Evolutionary conservation across 2,113 vertebrate genomes (phyloP).

Genomic region (Ceuthmochares aereus): DNA sequence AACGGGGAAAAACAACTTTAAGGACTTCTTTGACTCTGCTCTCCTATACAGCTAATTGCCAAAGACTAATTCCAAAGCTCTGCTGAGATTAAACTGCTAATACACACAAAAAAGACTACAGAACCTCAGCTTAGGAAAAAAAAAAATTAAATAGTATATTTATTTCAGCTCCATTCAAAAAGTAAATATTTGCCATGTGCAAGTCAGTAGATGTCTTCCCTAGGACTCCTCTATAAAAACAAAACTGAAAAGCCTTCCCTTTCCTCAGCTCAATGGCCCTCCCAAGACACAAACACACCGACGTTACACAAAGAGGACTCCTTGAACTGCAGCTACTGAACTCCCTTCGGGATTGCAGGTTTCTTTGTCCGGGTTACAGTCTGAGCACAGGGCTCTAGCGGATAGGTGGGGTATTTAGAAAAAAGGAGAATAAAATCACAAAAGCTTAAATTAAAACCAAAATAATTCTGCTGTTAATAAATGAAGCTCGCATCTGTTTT

Average conservation of each 20-base stretch:
- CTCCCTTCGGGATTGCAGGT: not conserved
- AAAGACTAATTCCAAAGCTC: not conserved
- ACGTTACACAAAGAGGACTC: not conserved
- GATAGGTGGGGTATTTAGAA: not conserved
- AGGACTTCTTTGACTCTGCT: not conserved
- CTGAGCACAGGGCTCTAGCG: not conserved
- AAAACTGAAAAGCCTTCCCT: not conserved
- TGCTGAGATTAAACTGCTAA: not conserved
- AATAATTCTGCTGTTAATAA: not conserved
- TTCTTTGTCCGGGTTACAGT: not conserved
- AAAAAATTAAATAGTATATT: not conserved
- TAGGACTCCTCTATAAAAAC: not conserved
- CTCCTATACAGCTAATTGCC: not conserved
- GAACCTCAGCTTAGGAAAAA: not conserved
- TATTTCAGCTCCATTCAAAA: not conserved
- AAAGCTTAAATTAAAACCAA: slow-evolving; percentile 37
- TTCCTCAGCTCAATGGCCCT: not conserved
- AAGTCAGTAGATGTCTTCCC: not conserved
- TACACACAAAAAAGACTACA: not conserved
- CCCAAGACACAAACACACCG: not conserved
- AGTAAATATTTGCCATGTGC: not conserved
- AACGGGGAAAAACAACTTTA: not conserved
- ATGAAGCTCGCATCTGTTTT: slow-evolving; percentile 19
- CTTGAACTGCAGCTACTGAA: not conserved
- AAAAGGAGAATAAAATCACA: not conserved